Percentiles rank a stretch among this genome's conserved stretches.
Evolutionary conservation across 2,797 vertebrate species (phyloP).

Genomic region (Podarcis siculus): DNA sequence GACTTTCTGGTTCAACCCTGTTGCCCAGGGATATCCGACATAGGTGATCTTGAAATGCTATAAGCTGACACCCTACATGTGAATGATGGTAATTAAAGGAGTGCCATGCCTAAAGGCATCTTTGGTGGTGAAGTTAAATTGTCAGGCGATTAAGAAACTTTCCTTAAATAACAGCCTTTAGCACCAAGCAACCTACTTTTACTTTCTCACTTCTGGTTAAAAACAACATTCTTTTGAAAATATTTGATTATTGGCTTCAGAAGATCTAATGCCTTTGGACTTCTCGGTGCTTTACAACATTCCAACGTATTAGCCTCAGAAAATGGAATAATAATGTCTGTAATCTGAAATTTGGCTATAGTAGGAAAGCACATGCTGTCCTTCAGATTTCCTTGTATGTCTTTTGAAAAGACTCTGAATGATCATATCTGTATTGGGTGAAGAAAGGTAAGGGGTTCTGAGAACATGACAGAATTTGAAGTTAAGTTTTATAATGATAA

Average conservation of each 20-base stretch:
- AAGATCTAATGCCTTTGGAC: not conserved
- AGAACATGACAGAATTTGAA: not conserved
- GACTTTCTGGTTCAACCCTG: too few relatives aligned
- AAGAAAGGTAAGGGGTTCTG: not conserved
- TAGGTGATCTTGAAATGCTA: not conserved
- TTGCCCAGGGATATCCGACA: too few relatives aligned
- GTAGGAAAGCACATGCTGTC: not conserved
- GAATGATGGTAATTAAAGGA: not conserved
- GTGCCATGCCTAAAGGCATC: conserved; percentile 13
- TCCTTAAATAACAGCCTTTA: not conserved
- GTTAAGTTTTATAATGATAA: too few relatives aligned
- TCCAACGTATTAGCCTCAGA: not conserved
- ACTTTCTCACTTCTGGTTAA: conserved; percentile 7
- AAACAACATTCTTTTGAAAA: conserved; percentile 15
- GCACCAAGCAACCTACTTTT: not conserved
- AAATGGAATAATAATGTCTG: not conserved
- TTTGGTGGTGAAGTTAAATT: conserved; percentile 1
- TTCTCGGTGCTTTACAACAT: not conserved
- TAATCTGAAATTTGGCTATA: not conserved
- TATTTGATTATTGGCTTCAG: too few relatives aligned
- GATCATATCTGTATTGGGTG: not conserved
- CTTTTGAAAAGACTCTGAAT: not conserved
- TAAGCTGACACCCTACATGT: not conserved
- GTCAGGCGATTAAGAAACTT: not conserved
- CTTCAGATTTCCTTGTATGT: too few relatives aligned